Evolutionary conservation across 2,888 invertebrate genomes (phyloP), one percentile per base, ranked within the genome.

Genomic region (Diogma glabrata): DNA sequence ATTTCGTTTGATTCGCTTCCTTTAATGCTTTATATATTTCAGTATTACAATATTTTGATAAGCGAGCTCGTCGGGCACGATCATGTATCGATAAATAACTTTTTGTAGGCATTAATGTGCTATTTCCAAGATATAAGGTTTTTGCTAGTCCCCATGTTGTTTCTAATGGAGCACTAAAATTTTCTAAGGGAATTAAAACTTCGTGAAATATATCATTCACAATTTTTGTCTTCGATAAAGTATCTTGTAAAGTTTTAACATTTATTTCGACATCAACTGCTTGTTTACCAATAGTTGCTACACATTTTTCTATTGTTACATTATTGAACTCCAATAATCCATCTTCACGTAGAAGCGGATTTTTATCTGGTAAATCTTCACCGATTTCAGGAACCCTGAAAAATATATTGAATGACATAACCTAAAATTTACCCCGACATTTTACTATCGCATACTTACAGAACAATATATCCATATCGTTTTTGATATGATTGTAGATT

Each of bases 111-210:
- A 91, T 87, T 10, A 84, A 64, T 1, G 82, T 80, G 60, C 82
- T 83, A 61, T 87, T 86, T 5, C 87, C 85, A 48, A 87, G 71
- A 63, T 87, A 90, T 10, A 94, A 67, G 4, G 87, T 81, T 67
- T 91, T 92, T 0, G 90, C 83, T 59, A 91, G 76, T 9, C 89
- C 88, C 89, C 90, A 92, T 4, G 88, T 88, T 47, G 82, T 78
- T 63, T 89, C 87, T 47, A 95, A 67, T 9, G 86, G 82, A 1
- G 77, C 75, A 26, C 82, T 80, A 2, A 82, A 65, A 58, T 77
- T 76, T 64, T 95, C 92, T 22, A 93, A 63, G 1, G 87, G 85
- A 56, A 79, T 73, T 54, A 92, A 75, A 47, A 87, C 72, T 60
- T 82, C 80, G 26, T 74, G 68, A 64, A 88, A 83, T 45, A 83